phyloP scores from a whole-genome alignment of 2,888 invertebrate genomes.

The Neoascia interrupta region DNA sequence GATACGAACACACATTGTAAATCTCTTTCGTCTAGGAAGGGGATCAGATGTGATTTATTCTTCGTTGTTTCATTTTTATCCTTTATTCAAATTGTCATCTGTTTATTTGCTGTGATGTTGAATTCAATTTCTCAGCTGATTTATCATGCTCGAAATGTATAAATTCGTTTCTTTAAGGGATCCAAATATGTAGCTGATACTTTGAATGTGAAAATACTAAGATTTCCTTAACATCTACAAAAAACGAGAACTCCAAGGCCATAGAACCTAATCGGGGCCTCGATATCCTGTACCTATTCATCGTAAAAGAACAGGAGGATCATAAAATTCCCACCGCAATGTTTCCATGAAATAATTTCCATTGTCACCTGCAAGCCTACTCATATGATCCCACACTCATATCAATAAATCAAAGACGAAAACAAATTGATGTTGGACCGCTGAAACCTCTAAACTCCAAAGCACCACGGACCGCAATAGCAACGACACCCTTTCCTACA shows the following conservation, averaged over 20 bases:
- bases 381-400: conserved; percentile 60
- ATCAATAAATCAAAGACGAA: conserved; percentile 66
- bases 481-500: not conserved
- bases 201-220: conserved; percentile 4
- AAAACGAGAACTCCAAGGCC: no score
- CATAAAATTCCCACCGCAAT: no score
- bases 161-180: not conserved
- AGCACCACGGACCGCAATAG: not conserved
- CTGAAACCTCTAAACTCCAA: conserved; percentile 50
- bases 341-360: no score
- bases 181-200: conserved; percentile 9
- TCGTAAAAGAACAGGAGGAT: no score
- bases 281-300: no score
- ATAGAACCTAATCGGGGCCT: no score
- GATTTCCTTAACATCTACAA: no score
- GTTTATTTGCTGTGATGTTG: not conserved
- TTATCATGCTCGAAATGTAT: not conserved
- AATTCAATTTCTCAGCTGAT: not conserved
- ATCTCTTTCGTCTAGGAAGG: conserved; percentile 28
- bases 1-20: conserved; percentile 20
- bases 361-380: conserved; percentile 60
- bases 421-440: conserved; percentile 58
- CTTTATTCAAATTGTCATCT: conserved; percentile 18
- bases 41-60: conserved; percentile 50
- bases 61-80: not conserved